Base-by-base conservation (phyloP, 1,140 invertebrate genomes). In the Drosophila ironensis region DNA sequence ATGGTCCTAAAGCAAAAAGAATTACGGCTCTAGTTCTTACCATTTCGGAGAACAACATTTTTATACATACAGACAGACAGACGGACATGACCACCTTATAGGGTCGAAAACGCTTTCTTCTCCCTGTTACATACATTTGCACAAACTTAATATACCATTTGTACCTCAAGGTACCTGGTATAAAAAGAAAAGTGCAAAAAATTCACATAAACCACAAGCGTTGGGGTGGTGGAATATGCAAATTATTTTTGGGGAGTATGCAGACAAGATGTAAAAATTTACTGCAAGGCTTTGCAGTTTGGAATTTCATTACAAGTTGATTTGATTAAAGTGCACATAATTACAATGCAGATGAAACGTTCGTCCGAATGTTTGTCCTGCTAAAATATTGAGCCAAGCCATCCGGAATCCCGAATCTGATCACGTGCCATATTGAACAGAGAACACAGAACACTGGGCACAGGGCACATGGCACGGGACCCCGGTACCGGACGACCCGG, bases 291-390 rank as follows among this genome's bases (percentile, higher is more conserved):
- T 44, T 25, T 63, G 74, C 63, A 69, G 63, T 54, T 52, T 61
- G 38, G 59, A 81, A 81, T 72, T 81, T 72, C 76, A 81, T 81
- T 81, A 81, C 51, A 61, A 72, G 70, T 81, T 63, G 71, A 80
- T 75, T 72, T 75, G 76, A 75, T 81, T 81, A 75, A 72, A 81
- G 27, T 50, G 67, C 47, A 74, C 70, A 74, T 81, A 81, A 81
- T 81, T 81, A 75, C 76, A 63, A 72, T 63, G 76, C 67, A 72
- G 72, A 81, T 81, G 47, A 54, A 81, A 75, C 56, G 5, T n/a
- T n/a, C 12, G 19, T 12, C 6, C 24, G 4, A 44, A 25, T 37
- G 30, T 48, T 63, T 46, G 42, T 16, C 9, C 28, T 11, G 1
- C n/a, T n/a, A 6, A 63, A 47, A 28, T 14, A 35, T 47, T 7